Base-by-base conservation (phyloP, 2,888 invertebrate genomes). In the Nomada lathburiana region DNA sequence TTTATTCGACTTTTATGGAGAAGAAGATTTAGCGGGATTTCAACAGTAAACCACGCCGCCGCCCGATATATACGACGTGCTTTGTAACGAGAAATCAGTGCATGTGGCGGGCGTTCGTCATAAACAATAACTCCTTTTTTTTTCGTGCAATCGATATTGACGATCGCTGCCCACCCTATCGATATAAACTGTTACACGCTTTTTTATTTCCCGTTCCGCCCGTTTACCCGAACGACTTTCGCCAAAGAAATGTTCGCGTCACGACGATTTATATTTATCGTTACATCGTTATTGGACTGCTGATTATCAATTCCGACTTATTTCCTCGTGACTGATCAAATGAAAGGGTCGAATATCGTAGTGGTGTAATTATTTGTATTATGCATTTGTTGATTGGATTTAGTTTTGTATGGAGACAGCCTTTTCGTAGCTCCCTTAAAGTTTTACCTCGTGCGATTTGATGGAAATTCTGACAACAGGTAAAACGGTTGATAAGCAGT, bases 1-100 rank as follows among this genome's bases (percentile, higher is more conserved):
- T 90, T 91, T 89, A 85, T 89, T 87, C 89, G 88, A 90, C 90
- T 91, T 93, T 92, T 91, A 92, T 91, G 86, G 89, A 89, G 90
- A 91, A 85, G 75, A 90, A 88, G 89, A 92, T 92, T 92, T 91
- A 92, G 88, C 88, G 76, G 80, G 82, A 88, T 89, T 92, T 90
- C 88, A 89, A 88, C 89, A 86, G 88, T 80, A 84, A 82, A 74
- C 80, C 52, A 20, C 57, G 23, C 18, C 59, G 50, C 16, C 26
- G 62, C n/a, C 11, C 65, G 65, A 74, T 60, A 29, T 29, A 29
- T 11, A 50, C 52, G 16, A 29, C 84, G 44, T 57, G n/a, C 47
- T 57, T 44, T 68, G 55, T 68, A 55, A 57, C 72, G 64, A 76
- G 64, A 52, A 42, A 13, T 5, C 20, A 52, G 63, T 63, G 62